Evolutionary conservation across 35 echinoderm and acorn worm species (phyloP).

Genomic region (Ptychodera flava): DNA sequence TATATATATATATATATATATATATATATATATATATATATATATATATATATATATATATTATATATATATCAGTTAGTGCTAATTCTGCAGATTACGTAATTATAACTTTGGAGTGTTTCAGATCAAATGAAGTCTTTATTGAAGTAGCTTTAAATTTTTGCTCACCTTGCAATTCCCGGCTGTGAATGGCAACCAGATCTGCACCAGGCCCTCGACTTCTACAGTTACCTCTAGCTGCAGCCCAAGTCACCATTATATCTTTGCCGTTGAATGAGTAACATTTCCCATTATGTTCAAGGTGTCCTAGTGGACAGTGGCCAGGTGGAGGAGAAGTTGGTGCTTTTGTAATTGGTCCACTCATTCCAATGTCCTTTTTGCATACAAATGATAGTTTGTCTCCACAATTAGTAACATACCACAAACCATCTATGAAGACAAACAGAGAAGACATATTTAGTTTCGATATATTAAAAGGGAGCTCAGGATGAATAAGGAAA

Average conservation of each 20-base stretch:
- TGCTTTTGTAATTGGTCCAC: conserved; percentile 28
- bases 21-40: too few species aligned
- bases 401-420: conserved; percentile 95
- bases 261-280: conserved; percentile 47
- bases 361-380: conserved; percentile 24
- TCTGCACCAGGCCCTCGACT: conserved; percentile 31
- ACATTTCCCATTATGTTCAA: conserved; percentile 50
- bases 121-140: too few species aligned
- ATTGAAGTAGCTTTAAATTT: too few species aligned
- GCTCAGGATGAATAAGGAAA: too few species aligned
- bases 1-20: too few species aligned
- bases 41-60: too few species aligned
- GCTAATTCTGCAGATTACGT: too few species aligned
- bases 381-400: conserved; percentile 63
- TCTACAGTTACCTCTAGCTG: conserved; percentile 61
- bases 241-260: conserved; percentile 34
- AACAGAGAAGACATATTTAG: conserved; percentile 3
- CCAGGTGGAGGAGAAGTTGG: conserved; percentile 53
- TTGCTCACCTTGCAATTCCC: conserved; percentile 55
- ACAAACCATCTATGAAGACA: conserved; percentile 36
- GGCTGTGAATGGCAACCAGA: conserved; percentile 55
- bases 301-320: conserved; percentile 45
- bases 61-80: too few species aligned
- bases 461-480: too few species aligned
- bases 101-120: too few species aligned